phyloP scores from a whole-genome alignment of 2,797 vertebrate genomes.

The Enteromius afrohamiltoni region DNA sequence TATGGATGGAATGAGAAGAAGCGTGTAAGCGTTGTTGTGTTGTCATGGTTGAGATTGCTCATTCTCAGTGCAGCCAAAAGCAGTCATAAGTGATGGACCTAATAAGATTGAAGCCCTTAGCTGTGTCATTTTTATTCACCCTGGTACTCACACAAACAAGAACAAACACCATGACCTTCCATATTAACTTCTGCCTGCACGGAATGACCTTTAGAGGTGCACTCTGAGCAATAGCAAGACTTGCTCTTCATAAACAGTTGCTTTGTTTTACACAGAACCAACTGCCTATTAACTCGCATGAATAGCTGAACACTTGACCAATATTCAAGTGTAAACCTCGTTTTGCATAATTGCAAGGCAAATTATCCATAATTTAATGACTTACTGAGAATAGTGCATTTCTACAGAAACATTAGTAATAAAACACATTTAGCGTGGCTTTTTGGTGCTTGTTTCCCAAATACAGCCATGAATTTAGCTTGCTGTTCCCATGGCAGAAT shows the following conservation, averaged over 20 bases:
- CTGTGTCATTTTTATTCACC: slow-evolving; percentile 26
- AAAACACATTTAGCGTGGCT: background rate
- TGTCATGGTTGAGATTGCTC: slow-evolving; percentile 65
- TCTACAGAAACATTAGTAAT: background rate
- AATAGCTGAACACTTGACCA: background rate
- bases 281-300: background rate
- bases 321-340: background rate
- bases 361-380: background rate
- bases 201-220: slow-evolving; percentile 1
- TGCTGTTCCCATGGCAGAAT: background rate
- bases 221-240: background rate
- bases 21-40: slow-evolving; percentile 69
- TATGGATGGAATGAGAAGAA: slow-evolving; percentile 62
- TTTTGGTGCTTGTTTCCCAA: background rate
- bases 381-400: slow-evolving; percentile 7
- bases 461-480: background rate
- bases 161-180: slow-evolving; percentile 7
- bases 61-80: slow-evolving; percentile 55
- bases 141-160: slow-evolving; percentile 19
- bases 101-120: slow-evolving; percentile 51
- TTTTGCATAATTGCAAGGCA: background rate
- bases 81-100: slow-evolving; percentile 58
- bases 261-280: background rate
- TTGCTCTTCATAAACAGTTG: background rate
- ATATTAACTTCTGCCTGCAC: slow-evolving; percentile 3